phyloP scores from a whole-genome alignment of 2,888 invertebrate genomes.

The Sepioteuthis lessoniana region DNA sequence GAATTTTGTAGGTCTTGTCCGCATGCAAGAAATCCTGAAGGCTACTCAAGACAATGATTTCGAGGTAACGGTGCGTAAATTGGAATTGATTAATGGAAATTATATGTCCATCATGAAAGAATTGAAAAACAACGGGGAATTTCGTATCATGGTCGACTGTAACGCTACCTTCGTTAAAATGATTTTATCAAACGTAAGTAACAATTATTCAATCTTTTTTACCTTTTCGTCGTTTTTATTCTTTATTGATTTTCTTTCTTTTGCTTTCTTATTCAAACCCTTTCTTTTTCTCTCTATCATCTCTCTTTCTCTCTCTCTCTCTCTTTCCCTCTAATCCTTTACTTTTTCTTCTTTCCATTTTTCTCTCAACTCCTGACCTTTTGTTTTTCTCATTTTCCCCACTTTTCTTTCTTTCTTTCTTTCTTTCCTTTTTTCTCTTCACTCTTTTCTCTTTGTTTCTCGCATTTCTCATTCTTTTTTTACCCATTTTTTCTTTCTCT shows the following conservation, averaged over 20 bases:
- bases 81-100: conserved; percentile 78
- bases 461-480: too few relatives aligned
- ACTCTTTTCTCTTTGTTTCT: too few relatives aligned
- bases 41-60: conserved; percentile 81
- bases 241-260: background rate
- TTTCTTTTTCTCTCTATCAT: too few relatives aligned
- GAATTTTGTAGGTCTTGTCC: conserved; percentile 43
- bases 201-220: background rate
- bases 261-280: background rate
- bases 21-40: conserved; percentile 71
- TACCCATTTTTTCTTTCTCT: too few relatives aligned
- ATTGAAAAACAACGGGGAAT: conserved; percentile 89
- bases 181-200: conserved; percentile 89
- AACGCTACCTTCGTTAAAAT: conserved; percentile 83
- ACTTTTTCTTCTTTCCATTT: too few relatives aligned
- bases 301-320: too few relatives aligned
- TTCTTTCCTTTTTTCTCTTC: too few relatives aligned
- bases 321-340: too few relatives aligned
- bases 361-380: too few relatives aligned
- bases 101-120: conserved; percentile 86
- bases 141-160: conserved; percentile 91
- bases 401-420: too few relatives aligned
- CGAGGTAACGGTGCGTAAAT: conserved; percentile 82
- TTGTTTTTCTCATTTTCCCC: too few relatives aligned
- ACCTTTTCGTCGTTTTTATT: background rate